Percentiles rank a stretch among this genome's conserved stretches.
Conservation (phyloP, 2,113 vertebrate species). For the Nipponia nippon region DNA sequence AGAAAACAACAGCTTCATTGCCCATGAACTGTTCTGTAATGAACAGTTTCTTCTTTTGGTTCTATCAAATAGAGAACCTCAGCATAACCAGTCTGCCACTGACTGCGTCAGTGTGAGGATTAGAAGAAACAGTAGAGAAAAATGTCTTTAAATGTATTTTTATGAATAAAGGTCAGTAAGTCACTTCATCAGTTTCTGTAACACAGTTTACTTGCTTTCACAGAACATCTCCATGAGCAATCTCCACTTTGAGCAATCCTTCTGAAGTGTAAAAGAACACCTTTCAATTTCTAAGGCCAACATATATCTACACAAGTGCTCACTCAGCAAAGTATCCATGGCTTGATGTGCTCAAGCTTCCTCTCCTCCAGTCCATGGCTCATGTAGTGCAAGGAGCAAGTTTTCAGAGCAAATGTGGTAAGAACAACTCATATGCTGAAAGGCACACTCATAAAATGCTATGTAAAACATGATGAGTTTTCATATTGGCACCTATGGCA, state of each 20-base stretch:
- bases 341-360: fast-evolving
- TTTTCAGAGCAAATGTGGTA: not conserved
- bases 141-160: not conserved
- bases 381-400: not conserved
- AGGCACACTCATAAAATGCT: not conserved
- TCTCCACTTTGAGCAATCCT: not conserved
- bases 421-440: not conserved
- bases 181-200: not conserved
- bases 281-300: not conserved
- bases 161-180: not conserved
- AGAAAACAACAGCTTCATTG: not conserved
- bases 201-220: not conserved
- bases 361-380: not conserved
- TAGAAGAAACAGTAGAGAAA: not conserved
- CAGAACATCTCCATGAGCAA: not conserved
- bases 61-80: not conserved
- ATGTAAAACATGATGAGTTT: not conserved
- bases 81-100: not conserved
- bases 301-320: fast-evolving
- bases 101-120: not conserved
- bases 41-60: not conserved
- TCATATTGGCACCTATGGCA: not conserved
- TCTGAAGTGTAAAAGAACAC: not conserved
- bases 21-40: not conserved
- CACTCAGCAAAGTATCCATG: not conserved